Conservation (phyloP, 2,113 vertebrate species). For the Leucosticte australis region DNA sequence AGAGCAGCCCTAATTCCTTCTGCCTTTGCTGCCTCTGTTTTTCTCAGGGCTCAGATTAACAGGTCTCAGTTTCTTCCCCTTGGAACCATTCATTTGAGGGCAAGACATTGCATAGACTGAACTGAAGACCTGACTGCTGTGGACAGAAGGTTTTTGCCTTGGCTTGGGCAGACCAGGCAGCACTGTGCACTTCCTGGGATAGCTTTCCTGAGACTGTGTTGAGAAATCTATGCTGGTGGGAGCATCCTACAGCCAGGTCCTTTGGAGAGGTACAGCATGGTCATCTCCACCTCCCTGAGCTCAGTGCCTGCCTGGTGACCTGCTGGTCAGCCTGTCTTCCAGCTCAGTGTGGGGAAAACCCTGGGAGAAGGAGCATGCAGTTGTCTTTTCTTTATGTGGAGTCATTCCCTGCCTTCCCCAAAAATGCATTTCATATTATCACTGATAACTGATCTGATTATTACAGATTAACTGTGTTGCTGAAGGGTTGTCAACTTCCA, state of each 20-base stretch:
- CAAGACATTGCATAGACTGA: not conserved
- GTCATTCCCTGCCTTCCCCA: not conserved
- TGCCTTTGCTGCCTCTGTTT: not conserved
- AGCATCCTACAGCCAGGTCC: not conserved
- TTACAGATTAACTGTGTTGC: not conserved
- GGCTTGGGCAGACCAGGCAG: not conserved
- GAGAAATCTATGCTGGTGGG: not conserved
- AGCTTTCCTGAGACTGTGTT: not conserved
- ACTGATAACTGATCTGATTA: not conserved
- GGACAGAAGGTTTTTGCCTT: not conserved
- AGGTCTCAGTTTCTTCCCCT: not conserved
- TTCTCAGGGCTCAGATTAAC: not conserved
- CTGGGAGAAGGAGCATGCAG: not conserved
- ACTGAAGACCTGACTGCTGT: not conserved
- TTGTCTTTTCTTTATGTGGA: not conserved
- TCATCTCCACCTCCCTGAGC: not conserved
- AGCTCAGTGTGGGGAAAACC: not conserved
- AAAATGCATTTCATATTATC: not conserved
- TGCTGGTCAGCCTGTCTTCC: not conserved
- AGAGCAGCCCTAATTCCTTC: not conserved
- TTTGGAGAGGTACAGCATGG: not conserved
- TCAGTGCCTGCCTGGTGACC: not conserved
- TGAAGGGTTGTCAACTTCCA: not conserved
- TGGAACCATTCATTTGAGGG: not conserved
- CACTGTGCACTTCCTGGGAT: accelerated